Evolutionary conservation across 2,113 vertebrate genomes (phyloP).

Genomic region (Bothrops jararaca): DNA sequence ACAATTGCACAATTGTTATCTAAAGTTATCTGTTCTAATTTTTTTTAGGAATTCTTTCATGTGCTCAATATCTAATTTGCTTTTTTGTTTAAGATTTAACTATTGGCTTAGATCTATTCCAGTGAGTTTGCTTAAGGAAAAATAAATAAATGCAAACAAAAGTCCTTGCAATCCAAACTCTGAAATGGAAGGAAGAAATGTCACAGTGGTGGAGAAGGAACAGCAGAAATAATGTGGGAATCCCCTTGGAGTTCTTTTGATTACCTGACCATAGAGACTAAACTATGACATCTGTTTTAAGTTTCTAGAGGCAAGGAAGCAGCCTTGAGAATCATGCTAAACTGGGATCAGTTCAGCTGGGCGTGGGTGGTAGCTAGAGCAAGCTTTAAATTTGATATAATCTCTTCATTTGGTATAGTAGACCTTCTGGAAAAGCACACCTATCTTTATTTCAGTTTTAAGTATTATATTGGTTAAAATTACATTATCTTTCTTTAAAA

Average conservation of each 20-base stretch:
- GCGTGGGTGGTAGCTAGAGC: not conserved
- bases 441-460: not conserved
- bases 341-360: not conserved
- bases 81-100: not conserved
- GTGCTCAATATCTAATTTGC: not conserved
- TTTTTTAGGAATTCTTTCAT: not conserved
- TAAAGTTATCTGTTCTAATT: not conserved
- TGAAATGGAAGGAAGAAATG: not conserved
- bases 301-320: not conserved
- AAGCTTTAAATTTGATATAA: not conserved
- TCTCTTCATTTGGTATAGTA: not conserved
- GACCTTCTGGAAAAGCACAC: not conserved
- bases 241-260: not conserved
- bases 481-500: not conserved
- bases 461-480: not conserved
- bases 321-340: not conserved
- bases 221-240: too few relatives aligned
- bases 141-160: not conserved
- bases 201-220: too few relatives aligned
- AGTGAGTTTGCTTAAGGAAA: not conserved
- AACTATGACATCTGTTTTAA: not conserved
- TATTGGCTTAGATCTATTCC: not conserved
- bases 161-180: not conserved
- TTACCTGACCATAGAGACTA: not conserved
- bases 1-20: not conserved